phyloP scores from a whole-genome alignment of 2,888 invertebrate species.

The Clistopyga incitator region DNA sequence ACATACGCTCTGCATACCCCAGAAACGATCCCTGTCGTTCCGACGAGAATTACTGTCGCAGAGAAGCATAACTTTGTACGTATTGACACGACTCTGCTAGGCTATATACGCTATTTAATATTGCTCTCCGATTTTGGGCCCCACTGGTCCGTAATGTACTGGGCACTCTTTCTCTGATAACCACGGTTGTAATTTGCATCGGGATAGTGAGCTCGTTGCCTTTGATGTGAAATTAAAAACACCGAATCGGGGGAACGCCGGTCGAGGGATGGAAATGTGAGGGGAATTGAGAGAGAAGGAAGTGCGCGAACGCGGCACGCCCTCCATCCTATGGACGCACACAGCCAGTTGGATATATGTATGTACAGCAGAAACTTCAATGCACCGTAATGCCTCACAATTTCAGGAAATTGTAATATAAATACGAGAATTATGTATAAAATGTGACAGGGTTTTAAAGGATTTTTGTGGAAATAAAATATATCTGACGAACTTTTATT shows the following conservation, averaged over 20 bases:
- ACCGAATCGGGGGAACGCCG: slow-evolving; percentile 58
- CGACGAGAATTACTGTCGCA: slow-evolving; percentile 13
- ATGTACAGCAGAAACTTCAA: slow-evolving; percentile 5
- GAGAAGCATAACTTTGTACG: slow-evolving; percentile 34
- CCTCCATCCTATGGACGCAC: slow-evolving; percentile 28
- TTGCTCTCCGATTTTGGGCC: slow-evolving; percentile 62
- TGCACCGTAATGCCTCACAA: not conserved
- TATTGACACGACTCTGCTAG: slow-evolving; percentile 61
- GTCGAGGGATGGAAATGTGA: slow-evolving; percentile 20
- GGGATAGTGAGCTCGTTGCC: slow-evolving; percentile 59
- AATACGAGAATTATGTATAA: slow-evolving; percentile 2
- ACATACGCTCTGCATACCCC: not conserved
- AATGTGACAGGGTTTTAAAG: not conserved
- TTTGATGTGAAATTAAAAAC: slow-evolving; percentile 77
- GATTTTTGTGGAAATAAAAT: not conserved
- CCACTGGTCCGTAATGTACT: slow-evolving; percentile 59
- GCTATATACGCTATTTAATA: slow-evolving; percentile 65
- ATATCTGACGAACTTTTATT: not conserved
- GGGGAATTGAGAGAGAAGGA: slow-evolving; percentile 20
- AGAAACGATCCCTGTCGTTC: not conserved
- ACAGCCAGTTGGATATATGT: not conserved
- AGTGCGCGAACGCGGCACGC: slow-evolving; percentile 27
- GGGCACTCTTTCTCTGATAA: slow-evolving; percentile 33
- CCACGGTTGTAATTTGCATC: slow-evolving; percentile 64
- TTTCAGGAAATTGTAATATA: slow-evolving; percentile 8